These are phyloP conservation scores for Datnioides undecimradiatus DNA, from an alignment of 2,113 vertebrate species.

Conservation along the genomic window DNA sequence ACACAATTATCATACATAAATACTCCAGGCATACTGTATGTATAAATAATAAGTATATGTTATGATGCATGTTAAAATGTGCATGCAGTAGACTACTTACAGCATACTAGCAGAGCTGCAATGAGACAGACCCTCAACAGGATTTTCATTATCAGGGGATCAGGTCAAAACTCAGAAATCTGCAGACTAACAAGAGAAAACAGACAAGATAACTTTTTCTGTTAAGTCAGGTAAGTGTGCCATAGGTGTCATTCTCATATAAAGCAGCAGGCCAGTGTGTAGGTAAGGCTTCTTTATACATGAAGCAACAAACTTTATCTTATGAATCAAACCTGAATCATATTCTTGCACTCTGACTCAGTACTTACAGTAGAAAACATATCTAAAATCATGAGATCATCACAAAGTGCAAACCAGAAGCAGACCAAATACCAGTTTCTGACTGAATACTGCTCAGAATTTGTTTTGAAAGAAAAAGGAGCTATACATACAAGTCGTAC, in stretches of 20 bases:
- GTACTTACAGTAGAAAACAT: neutral
- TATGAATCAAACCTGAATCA: neutral
- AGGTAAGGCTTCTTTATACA: neutral
- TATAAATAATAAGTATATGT: neutral
- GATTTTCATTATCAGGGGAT: conserved; percentile 30
- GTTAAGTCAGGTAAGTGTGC: neutral
- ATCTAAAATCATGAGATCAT: conserved; percentile 17
- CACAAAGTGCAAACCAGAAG: neutral
- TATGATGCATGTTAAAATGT: conserved; percentile 1
- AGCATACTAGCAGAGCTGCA: conserved; percentile 47
- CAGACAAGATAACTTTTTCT: neutral
- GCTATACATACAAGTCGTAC: conserved; percentile 45
- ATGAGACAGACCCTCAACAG: conserved; percentile 37
- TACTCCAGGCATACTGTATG: neutral
- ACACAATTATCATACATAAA: neutral
- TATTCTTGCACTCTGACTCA: neutral
- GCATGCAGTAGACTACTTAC: conserved; percentile 53
- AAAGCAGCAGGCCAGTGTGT: neutral
- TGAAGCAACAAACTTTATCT: neutral
- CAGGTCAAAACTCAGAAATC: conserved; percentile 13
- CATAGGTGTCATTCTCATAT: neutral
- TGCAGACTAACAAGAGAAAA: conserved; percentile 1
- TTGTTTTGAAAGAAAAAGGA: conserved; percentile 27
- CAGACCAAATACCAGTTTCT: neutral
- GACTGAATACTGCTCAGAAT: conserved; percentile 8